Evolutionary conservation across 2,113 vertebrate species (phyloP), one percentile per base, ranked within the genome.

Genomic region (Terrapene triunguis): DNA sequence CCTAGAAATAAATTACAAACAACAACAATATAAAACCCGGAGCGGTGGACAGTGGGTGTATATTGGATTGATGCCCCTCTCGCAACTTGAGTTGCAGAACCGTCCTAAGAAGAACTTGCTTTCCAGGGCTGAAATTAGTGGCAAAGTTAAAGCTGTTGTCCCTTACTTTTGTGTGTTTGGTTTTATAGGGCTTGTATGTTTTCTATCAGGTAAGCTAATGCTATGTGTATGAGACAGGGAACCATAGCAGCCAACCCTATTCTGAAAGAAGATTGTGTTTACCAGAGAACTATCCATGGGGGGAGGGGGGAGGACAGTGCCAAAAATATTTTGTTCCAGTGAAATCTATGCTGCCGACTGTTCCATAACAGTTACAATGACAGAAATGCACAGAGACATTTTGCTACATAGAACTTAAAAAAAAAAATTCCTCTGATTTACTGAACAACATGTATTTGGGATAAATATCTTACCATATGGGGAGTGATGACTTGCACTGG

Each of bases 1-100:
- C 93, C 74, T 82, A 97, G 80, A 97, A 96, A 95, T 93, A 92
- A 94, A 95, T 94, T 88, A 95, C 95, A 97, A 97, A 97, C 91
- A 96, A 95, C 81, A 96, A 72, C 80, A 80, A 93, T 84, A 92
- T 2, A 47, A 87, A 96, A 72, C 62, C 78, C 0, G 1, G 25
- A 93, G 95, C 95, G 95, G 93, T 96, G 96, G 93, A 55, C 80
- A 91, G 92, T 96, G 94, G 95, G 97, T 95, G 94, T 96, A 93
- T 90, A 10, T 82, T 97, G 96, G 93, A 91, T 88, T 53, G 76
- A 83, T 90, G 94, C 93, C 93, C 91, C 86, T 79, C 86, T 95
- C 84, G 89, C 84, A 93, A 95, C 74, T 94, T 94, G 57, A 95
- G 21, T 69, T 87, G 85, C 48, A 82, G 80, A 87, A 88, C 2